Conservation (phyloP, 2,888 invertebrate genomes). For the Heliconius charithonia region DNA sequence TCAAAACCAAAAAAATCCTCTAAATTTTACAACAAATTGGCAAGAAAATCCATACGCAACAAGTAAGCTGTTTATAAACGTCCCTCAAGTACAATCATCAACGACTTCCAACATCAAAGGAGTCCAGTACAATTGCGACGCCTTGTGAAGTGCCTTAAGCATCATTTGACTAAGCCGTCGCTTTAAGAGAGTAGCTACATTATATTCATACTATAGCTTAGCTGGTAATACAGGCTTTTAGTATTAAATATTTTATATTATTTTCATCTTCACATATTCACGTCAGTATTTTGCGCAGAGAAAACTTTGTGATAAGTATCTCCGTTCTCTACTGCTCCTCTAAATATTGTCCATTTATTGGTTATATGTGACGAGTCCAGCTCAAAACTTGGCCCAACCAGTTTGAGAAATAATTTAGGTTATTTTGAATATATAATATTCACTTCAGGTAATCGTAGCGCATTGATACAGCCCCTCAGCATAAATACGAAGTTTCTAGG, state of each 20-base stretch:
- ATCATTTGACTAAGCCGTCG: slow-evolving; percentile 23
- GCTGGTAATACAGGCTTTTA: background rate
- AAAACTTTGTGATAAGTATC: background rate
- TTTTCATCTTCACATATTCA: background rate
- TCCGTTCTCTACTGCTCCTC: background rate
- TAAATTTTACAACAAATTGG: background rate
- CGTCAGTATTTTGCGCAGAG: background rate
- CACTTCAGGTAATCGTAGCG: background rate
- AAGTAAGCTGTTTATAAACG: slow-evolving; percentile 24
- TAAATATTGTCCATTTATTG: background rate
- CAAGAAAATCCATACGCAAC: slow-evolving; percentile 8
- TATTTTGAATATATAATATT: background rate
- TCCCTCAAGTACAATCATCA: slow-evolving; percentile 25
- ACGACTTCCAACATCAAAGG: slow-evolving; percentile 21
- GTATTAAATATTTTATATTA: background rate
- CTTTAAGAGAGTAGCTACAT: slow-evolving; percentile 20
- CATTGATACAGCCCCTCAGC: background rate
- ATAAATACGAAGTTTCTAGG: background rate
- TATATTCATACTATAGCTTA: slow-evolving; percentile 18
- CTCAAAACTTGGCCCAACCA: background rate
- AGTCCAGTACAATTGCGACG: slow-evolving; percentile 25
- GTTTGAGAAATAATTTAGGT: background rate
- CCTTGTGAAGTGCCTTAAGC: slow-evolving; percentile 22
- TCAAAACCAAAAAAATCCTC: background rate
- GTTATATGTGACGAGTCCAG: background rate